Evolutionary conservation across 1,140 invertebrate genomes (phyloP), one percentile per base, ranked within the genome.

Genomic region (Steinernema khuongi): DNA sequence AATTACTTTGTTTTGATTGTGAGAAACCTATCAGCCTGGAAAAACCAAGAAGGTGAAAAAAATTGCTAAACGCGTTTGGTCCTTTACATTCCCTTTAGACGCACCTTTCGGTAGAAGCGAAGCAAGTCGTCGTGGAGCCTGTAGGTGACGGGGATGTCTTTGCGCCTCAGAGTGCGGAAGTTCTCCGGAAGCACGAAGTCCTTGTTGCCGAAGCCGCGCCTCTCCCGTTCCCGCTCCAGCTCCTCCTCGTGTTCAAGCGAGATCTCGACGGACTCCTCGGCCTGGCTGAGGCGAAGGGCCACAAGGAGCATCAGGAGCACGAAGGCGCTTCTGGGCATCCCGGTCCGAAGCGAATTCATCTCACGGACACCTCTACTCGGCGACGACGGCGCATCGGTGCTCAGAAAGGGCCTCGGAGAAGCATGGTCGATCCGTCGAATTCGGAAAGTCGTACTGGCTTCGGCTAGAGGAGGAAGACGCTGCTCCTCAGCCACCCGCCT

Each of bases 141-240:
- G 74, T 84, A 84, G 18, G 82, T 85, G 1, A 85, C 84, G 1
- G 83, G 83, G 44, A 85, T 81, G 31, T 84, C 83, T 36, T 82
- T 79, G 31, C 83, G 50, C 22, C 78, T 29, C 0, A 83, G 70
- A 17, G 82, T 79, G 50, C 81, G 66, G 28, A 78, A 80, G 31
- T 79, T 76, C 36, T 78, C 71, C 1, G 77, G 77, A n/a, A 79
- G 33, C 28, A 79, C 18, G 28, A 78, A 77, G 36, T 78, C 77
- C 26, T 73, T 74, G 22, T 68, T 75, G 18, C 76, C 77, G 67
- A 78, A 78, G 22, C 72, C 76, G 31, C 68, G 41, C 2, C 44
- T 19, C 29, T 72, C 44, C 17, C 44, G 41, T 19, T 60, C n/a
- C 7, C 28, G 29, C 71, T 43, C 26, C 28, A 70, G 28, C 14